phyloP scores from a whole-genome alignment of 2,888 invertebrate genomes.

The Galerucella pusilla region DNA sequence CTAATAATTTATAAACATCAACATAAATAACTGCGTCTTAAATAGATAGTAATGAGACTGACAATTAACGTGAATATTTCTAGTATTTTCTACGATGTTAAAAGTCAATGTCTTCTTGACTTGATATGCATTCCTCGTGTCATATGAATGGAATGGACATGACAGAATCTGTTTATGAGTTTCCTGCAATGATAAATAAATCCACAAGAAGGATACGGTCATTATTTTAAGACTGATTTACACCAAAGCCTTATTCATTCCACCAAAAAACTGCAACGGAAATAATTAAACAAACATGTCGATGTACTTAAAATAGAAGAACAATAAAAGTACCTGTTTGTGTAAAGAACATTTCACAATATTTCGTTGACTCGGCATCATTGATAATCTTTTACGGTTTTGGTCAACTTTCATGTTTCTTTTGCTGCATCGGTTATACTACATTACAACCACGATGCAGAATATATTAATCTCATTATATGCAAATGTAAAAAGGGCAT shows the following conservation, averaged over 20 bases:
- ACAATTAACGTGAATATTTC: background rate
- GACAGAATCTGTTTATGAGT: constrained; percentile 18
- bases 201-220: background rate
- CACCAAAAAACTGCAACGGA: constrained; percentile 3
- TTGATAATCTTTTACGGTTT: no score
- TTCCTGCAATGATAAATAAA: constrained; percentile 19
- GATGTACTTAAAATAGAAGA: background rate
- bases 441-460: no score
- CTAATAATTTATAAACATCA: background rate
- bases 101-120: constrained; percentile 17
- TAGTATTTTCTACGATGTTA: background rate
- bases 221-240: constrained; percentile 5
- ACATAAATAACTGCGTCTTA: background rate
- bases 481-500: no score
- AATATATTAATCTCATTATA: no score
- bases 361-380: no score
- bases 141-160: constrained; percentile 18
- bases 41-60: background rate
- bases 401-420: no score
- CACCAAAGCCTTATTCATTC: constrained; percentile 1
- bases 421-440: no score
- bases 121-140: constrained; percentile 18
- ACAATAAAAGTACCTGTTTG: background rate
- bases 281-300: constrained; percentile 1
- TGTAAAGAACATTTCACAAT: no score